Evolutionary conservation across 2,113 vertebrate species (phyloP), one percentile per base, ranked within the genome.

Genomic region (Vanacampus margaritifer): DNA sequence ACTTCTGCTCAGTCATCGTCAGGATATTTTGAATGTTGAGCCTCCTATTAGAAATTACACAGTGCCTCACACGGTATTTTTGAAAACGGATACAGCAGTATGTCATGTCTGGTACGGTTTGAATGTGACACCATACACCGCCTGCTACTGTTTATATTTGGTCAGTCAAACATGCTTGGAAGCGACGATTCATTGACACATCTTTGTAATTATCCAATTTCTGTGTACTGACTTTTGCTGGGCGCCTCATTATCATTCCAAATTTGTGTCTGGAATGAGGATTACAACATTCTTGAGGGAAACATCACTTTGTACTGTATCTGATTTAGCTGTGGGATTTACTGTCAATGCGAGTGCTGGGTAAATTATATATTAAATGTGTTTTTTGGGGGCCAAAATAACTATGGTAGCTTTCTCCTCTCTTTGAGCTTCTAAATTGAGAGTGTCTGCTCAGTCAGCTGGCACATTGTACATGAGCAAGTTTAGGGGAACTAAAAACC

Each of bases 31-130:
- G 64, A 81, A 84, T 84, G 79, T 75, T 32, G 8, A 75, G 80
- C 73, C 69, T 81, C 83, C 82, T 79, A 83, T 89, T 88, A 81
- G 78, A 81, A 86, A 88, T 66, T 64, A 63, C 37, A 43, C 65
- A 21, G 57, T 17, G 63, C 73, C 68, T 79, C 79, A n/a, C n/a
- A n/a, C n/a, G 76, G 74, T 81, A 76, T 88, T 85, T 86, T 84
- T 77, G 78, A 81, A 87, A 82, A 79, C n/a, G 79, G 65, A 74
- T 74, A 65, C 68, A 53, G 78, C 80, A 79, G 87, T 85, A 89
- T 85, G 86, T 88, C 88, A 89, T 84, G 88, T 89, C 86, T 88
- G 85, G 74, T 83, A 65, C 62, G 16, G 74, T 56, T 74, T 79
- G 76, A 81, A 85, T 84, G 84, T 84, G 82, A 89, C 79, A 84